A percentile compares a stretch with the other conserved stretches of the same genome.
phyloP scores from a whole-genome alignment of 2,797 vertebrate genomes.

The Lacerta agilis region DNA sequence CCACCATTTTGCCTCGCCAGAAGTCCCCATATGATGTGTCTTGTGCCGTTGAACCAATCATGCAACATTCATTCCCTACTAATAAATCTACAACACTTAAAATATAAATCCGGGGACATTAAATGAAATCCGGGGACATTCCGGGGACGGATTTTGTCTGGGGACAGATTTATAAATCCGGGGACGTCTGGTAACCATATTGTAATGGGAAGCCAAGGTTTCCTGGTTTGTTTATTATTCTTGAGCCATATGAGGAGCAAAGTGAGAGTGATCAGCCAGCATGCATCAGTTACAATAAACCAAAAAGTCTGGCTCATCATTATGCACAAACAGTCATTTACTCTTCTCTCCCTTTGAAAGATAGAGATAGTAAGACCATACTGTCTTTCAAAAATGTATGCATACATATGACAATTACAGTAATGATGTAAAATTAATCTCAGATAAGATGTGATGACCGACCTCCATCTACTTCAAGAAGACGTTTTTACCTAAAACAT shows the following conservation, averaged over 20 bases:
- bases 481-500: neutral
- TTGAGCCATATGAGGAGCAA: neutral
- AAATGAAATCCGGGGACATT: too few species aligned
- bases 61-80: too few species aligned
- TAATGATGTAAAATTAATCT: neutral
- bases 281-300: too few species aligned
- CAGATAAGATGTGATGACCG: neutral
- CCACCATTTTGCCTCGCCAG: too few species aligned
- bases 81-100: too few species aligned
- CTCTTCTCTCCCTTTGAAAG: neutral
- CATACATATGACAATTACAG: neutral
- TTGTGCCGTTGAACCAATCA: too few species aligned
- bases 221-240: neutral
- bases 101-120: too few species aligned
- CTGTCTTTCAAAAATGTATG: neutral
- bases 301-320: neutral
- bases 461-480: neutral
- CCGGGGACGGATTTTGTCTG: too few species aligned
- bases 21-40: too few species aligned
- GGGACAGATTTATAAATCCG: too few species aligned
- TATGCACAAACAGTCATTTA: neutral
- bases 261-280: neutral
- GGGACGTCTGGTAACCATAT: too few species aligned
- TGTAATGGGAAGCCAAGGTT: neutral
- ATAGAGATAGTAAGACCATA: neutral